A percentile compares a stretch with the other conserved stretches of the same genome.
Conservation (phyloP, 2,113 vertebrate genomes). For the Geococcyx californianus region DNA sequence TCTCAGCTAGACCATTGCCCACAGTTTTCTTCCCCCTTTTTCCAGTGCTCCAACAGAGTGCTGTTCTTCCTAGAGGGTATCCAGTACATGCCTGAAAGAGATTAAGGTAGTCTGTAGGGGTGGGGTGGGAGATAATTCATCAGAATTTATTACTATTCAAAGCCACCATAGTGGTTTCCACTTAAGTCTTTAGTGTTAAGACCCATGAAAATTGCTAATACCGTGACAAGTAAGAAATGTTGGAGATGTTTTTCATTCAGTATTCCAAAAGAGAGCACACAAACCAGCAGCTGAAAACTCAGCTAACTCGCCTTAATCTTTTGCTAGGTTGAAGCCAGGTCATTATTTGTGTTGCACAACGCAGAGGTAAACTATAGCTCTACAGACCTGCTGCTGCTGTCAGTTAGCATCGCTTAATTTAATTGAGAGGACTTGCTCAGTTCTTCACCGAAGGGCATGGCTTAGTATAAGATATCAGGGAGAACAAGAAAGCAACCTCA, state of each 20-base stretch:
- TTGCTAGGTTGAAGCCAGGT: conserved; percentile 21
- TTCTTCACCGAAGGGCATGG: not conserved
- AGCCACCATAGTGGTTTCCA: conserved; percentile 52
- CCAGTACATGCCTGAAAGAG: conserved; percentile 48
- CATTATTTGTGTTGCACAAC: not conserved
- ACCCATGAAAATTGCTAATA: conserved; percentile 71
- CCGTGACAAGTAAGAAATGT: conserved; percentile 62
- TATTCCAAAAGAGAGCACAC: conserved; percentile 41
- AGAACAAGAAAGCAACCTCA: not conserved
- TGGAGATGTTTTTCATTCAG: conserved; percentile 49
- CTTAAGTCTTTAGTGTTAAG: conserved; percentile 72
- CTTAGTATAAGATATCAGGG: not conserved
- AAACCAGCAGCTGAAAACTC: conserved; percentile 27
- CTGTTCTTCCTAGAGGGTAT: conserved; percentile 16
- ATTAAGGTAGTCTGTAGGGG: conserved; percentile 51
- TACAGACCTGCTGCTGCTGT: not conserved
- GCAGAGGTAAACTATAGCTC: not conserved
- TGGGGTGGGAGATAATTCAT: conserved; percentile 52
- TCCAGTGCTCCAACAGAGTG: conserved; percentile 15
- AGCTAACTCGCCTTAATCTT: conserved; percentile 7
- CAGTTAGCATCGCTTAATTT: not conserved
- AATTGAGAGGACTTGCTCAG: not conserved
- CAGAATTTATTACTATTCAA: conserved; percentile 70
- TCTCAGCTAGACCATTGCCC: conserved; percentile 13
- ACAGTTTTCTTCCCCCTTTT: not conserved